These are phyloP conservation scores for Misgurnus mizolepis DNA, from an alignment of 2,113 vertebrate genomes.

Conservation along the genomic window DNA sequence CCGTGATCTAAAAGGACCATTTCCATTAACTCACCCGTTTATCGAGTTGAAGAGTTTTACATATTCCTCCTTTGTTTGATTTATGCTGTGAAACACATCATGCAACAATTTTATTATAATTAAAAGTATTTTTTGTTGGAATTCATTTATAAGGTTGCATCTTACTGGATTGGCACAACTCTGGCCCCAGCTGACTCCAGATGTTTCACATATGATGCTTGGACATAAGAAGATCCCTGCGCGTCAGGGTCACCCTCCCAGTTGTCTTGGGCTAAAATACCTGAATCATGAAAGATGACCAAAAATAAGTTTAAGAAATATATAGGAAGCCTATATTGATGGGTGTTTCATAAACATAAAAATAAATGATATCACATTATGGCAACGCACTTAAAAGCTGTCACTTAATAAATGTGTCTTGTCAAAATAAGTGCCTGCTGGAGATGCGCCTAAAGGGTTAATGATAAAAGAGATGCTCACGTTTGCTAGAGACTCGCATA, in stretches of 20 bases:
- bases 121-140: neutral
- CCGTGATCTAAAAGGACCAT: too few relatives aligned
- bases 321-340: too few relatives aligned
- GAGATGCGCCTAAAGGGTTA: too few relatives aligned
- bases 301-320: too few relatives aligned
- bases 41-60: conserved; percentile 66
- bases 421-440: too few relatives aligned
- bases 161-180: conserved; percentile 76
- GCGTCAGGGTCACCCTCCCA: conserved; percentile 60
- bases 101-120: neutral
- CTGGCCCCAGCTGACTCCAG: conserved; percentile 75
- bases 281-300: conserved; percentile 49
- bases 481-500: too few relatives aligned
- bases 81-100: conserved; percentile 62
- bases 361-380: too few relatives aligned
- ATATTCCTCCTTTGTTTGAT: conserved; percentile 71
- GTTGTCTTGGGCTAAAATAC: conserved; percentile 77
- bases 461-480: too few relatives aligned
- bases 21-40: conserved; percentile 68
- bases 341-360: too few relatives aligned
- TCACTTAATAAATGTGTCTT: too few relatives aligned
- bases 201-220: conserved; percentile 79
- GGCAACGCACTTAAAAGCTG: too few relatives aligned
- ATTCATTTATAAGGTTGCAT: neutral
- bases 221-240: conserved; percentile 75